Conservation (phyloP, 2,113 vertebrate genomes). For the Dasyprocta punctata region DNA sequence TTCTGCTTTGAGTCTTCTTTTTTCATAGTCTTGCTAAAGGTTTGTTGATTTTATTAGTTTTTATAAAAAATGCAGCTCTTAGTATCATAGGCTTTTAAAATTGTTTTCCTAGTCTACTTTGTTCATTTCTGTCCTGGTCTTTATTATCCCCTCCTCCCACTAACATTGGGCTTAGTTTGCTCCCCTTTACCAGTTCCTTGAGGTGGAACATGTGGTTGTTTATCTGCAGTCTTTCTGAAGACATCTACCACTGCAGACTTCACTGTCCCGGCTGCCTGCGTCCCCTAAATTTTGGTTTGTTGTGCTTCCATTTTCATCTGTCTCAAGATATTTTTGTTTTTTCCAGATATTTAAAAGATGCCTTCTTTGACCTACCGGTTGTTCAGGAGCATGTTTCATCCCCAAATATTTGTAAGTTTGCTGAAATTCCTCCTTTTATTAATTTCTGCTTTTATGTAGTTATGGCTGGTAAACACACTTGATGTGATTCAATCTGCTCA, state of each 20-base stretch:
- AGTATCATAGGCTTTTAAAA: background rate
- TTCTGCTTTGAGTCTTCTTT: background rate
- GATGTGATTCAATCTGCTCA: background rate
- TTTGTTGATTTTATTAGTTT: background rate
- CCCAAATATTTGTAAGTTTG: background rate
- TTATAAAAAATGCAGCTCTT: background rate
- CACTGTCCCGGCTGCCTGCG: background rate
- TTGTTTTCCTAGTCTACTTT: background rate
- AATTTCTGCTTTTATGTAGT: background rate
- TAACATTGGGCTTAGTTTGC: background rate
- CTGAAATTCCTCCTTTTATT: background rate
- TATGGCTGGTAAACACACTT: background rate
- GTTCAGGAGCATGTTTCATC: background rate
- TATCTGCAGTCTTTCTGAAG: background rate
- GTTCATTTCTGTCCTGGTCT: background rate
- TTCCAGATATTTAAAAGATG: background rate
- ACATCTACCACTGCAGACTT: background rate
- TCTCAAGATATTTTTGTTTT: background rate
- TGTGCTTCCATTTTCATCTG: background rate
- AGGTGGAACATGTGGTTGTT: background rate
- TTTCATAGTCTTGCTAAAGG: background rate
- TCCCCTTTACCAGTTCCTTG: background rate
- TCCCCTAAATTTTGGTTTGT: background rate
- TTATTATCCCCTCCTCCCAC: background rate
- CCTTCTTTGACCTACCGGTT: background rate